These are phyloP conservation scores for Cirrhinus molitorella DNA, from an alignment of 2,797 vertebrate genomes.

Conservation along the genomic window DNA sequence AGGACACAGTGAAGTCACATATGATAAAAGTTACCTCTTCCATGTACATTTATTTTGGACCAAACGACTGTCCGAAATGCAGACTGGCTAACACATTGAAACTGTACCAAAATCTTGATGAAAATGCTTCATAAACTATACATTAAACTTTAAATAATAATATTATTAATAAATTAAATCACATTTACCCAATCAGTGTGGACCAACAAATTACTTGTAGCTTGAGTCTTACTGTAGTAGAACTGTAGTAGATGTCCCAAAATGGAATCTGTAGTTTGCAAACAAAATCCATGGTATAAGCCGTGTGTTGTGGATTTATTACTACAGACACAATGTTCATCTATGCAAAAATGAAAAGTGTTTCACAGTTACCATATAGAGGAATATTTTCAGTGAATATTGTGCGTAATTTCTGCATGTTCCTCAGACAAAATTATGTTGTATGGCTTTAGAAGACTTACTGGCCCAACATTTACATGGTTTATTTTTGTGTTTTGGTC, in stretches of 20 bases:
- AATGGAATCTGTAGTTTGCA: no score
- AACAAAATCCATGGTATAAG: no score
- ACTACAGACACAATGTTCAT: no score
- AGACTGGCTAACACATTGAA: no score
- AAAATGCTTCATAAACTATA: background rate
- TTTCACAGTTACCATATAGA: background rate
- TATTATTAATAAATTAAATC: background rate
- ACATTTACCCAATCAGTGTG: no score
- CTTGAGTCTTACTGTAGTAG: background rate
- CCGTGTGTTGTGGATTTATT: no score
- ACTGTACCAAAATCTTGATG: no score
- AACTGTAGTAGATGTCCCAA: no score
- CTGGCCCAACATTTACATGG: background rate
- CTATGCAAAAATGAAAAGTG: no score
- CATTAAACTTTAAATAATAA: background rate
- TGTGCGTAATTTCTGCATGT: background rate
- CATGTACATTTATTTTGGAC: background rate
- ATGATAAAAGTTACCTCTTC: background rate
- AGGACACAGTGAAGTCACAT: background rate
- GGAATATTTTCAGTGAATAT: background rate
- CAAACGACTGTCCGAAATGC: background rate
- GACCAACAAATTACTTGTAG: background rate
- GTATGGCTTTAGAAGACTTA: background rate
- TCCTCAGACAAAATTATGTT: background rate
- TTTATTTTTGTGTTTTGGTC: background rate